Evolutionary conservation across 92 coral and sea anemone genomes (phyloP), one percentile per base, ranked within the genome.

Genomic region (Paragorgia papillata): DNA sequence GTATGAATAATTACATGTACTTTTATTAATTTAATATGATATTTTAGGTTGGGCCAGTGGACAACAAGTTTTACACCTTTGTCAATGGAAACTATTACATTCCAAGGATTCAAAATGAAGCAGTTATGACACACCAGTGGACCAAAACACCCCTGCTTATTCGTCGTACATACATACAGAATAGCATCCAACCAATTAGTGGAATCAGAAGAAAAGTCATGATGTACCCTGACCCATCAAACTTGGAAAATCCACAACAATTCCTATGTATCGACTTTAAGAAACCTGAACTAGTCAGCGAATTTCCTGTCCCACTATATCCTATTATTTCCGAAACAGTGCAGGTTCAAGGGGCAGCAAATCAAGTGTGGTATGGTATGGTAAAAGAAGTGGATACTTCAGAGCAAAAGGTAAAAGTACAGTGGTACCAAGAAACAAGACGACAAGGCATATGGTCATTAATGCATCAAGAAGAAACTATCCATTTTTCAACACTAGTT

Each of bases 371-470:
- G 90, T 86, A 31, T 86, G 90, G 86, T 31, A 15, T 32, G 34
- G 90, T 86, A 0, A 62, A 53, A 14, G 62, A 81, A 13, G 84
- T 75, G 0, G 56, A 75, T 17, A 14, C 12, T 3, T 3, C 54
- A 26, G 39, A 18, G 15, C 20, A 44, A 4, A 19, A 32, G 0
- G 30, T 57, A 3, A 85, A 31, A 40, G 83, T 85, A 18, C 67
- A 51, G 18, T 85, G 89, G 89, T 85, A 81, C 83, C 60, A 34
- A 32, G 86, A 85, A 81, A 85, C 80, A 17, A 67, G 86, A 32
- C 25, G 86, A 20, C 79, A 51, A 19, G 81, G 49, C 50, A 65
- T 86, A 6, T 82, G 86, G 86, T 37, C 61, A 1, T 39, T 77
- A 68, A 51, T 76, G 2, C 32, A 43, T 19, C 64, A 81, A 22